phyloP scores from a whole-genome alignment of 2,797 vertebrate genomes.

The Hozukius guyotensis region DNA sequence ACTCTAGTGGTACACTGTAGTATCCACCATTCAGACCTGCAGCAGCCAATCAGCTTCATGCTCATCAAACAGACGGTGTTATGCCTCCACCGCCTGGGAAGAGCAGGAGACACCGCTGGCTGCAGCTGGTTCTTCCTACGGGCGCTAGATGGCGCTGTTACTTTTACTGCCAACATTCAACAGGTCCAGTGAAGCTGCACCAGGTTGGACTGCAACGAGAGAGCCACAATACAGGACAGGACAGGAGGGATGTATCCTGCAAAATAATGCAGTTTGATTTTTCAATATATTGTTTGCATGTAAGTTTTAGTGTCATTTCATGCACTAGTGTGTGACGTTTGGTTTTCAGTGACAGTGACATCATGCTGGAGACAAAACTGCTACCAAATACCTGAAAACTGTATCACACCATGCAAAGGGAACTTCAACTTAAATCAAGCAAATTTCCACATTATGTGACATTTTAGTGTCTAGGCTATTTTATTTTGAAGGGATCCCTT shows the following conservation, averaged over 20 bases:
- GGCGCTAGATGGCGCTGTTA: slow-evolving; percentile 57
- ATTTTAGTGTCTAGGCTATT: not conserved
- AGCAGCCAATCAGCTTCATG: not conserved
- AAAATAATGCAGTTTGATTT: not conserved
- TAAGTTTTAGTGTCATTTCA: not conserved
- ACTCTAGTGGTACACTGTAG: too few relatives aligned
- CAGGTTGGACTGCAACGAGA: not conserved
- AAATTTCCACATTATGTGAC: not conserved
- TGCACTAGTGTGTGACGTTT: too few relatives aligned
- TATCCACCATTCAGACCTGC: not conserved
- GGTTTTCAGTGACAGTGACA: not conserved
- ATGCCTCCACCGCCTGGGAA: slow-evolving; percentile 56
- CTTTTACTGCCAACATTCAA: slow-evolving; percentile 28
- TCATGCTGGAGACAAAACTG: not conserved
- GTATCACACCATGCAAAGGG: not conserved
- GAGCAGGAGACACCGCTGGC: accelerated
- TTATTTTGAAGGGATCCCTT: not conserved
- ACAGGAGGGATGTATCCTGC: not conserved
- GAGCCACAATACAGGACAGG: not conserved
- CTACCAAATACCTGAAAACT: not conserved
- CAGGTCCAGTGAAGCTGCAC: slow-evolving; percentile 29
- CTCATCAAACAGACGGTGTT: slow-evolving; percentile 1
- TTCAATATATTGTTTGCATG: not conserved
- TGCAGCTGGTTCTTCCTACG: not conserved
- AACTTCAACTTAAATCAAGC: not conserved